Base-by-base conservation (phyloP, 2,113 vertebrate genomes). In the Tragelaphus imberbis region DNA sequence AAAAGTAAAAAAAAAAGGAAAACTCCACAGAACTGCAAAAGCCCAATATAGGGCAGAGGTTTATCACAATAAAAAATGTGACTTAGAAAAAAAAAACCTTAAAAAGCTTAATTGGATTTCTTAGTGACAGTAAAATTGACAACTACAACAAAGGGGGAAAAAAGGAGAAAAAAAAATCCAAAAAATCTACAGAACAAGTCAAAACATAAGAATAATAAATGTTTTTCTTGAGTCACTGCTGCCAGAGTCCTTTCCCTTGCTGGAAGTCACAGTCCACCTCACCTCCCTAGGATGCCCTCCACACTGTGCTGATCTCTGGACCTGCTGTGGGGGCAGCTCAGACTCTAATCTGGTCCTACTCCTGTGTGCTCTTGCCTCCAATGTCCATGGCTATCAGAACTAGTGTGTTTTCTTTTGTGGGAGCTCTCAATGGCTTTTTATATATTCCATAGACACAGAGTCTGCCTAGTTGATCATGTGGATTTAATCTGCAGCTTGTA, bases 81-180 rank as follows among this genome's bases (percentile, higher is more conserved):
- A 68, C 63, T 68, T n/a, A 10, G 16, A 17, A 65, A 28, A 65
- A 65, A 56, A 65, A n/a, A 65, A 59, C 15, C 63, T n/a, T n/a
- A n/a, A 65, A n/a, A n/a, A n/a, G 33, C 15, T 65, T n/a, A 65
- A n/a, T 65, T 65, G 63, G 33, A 65, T 65, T 65, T 65, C 15
- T 65, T 65, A 19, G 15, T n/a, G 16, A 7, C 16, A n/a, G 61
- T 63, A 63, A 30, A 30, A 63, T 63, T 30, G 61, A 63, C 13
- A 61, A 15, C 63, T 65, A 65, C 63, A 65, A 65, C 3, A 17
- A 15, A 2, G 7, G 7, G 33, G 33, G 0, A 0, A 1, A 2
- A 3, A 33, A 4, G 2, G 61, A 6, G 2, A 0, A 17, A 65
- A 65, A 65, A 63, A 16, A 17, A 65, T 65, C 63, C 63, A 65